Evolutionary conservation across 2,113 vertebrate species (phyloP), one percentile per base, ranked within the genome.

Genomic region (Megaceryle torquata): DNA sequence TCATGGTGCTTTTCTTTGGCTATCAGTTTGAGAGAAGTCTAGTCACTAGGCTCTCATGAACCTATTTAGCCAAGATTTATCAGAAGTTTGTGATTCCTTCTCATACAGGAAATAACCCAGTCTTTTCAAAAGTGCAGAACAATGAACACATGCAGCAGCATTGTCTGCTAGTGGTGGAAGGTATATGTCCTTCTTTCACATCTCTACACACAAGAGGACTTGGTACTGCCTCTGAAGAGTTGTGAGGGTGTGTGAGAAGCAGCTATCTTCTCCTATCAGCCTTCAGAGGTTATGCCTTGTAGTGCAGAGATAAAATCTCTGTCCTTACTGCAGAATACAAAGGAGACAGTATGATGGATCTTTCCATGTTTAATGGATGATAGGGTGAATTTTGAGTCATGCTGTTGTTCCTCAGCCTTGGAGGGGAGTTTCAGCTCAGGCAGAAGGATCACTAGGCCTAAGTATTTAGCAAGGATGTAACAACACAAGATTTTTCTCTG

Each of bases 41-140:
- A 88, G 48, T 86, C 75, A 74, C n/a, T 39, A 78, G 65, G 81
- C 60, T 92, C 46, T 82, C 64, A 72, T 20, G 35, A 17, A 44
- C 53, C 63, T 88, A n/a, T 61, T 93, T 91, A 94, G 41, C 12
- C 54, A 89, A 95, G 79, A 93, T 94, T 87, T 91, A 72, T 64
- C 53, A 59, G 60, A 91, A 89, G 39, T 79, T 93, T 64, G 33
- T 75, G 61, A 88, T 81, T 77, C 69, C 63, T 64, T 65, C 59
- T 68, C 33, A 41, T 21, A 43, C 1, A 3, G 19, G 16, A 86
- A 91, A 89, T 91, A 67, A 50, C 11, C 9, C 25, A 43, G 46
- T 43, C 56, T 76, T 89, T 54, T 75, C 4, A 46, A 31, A 95
- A 85, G 43, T 56, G 13, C 39, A 53, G 35, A 88, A 39, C 37